Evolutionary conservation across 2,888 invertebrate genomes (phyloP), one percentile per base, ranked within the genome.

Genomic region (Apoda limacodes): DNA sequence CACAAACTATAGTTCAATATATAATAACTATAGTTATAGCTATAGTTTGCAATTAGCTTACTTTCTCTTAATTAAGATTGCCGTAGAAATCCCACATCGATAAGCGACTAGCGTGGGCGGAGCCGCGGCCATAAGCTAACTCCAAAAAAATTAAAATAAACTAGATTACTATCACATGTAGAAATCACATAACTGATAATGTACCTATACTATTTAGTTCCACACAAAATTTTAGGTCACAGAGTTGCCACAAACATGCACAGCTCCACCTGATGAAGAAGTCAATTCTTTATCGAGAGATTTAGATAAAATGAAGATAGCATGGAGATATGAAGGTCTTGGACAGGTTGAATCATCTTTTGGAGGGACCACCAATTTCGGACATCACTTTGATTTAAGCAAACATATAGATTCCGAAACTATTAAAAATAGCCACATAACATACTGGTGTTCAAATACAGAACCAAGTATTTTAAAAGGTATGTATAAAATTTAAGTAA

Each of bases 311-410:
- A 87, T 95, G 86, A 88, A 89, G 60, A 95, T 95, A 60, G 95
- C 95, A 1, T 95, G 95, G 91, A 82, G 95, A 35, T 95, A 95
- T 65, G 89, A 92, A 56, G 88, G 91, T 39, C 81, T 92, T 43
- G 84, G 84, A 15, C 78, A 85, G 34, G 81, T 87, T 1, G 85
- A 88, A 42, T 74, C 51, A 47, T 83, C 61, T 45, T 78, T 66
- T 70, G 82, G 72, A 45, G 69, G 50, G 39, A 68, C 57, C 42
- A 63, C 67, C 23, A 71, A 64, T 43, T 88, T 90, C 65, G 92
- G 92, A 1, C 92, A 93, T 60, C 87, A 88, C 55, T 95, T 89
- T 72, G 93, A 95, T 71, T 71, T 95, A 13, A 88, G 90, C 36
- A 89, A 88, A 61, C 82, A 82, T 43, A 89, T 94, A 82, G 82